Conservation (phyloP, 1,140 invertebrate genomes). For the Steinernema feltiae region DNA sequence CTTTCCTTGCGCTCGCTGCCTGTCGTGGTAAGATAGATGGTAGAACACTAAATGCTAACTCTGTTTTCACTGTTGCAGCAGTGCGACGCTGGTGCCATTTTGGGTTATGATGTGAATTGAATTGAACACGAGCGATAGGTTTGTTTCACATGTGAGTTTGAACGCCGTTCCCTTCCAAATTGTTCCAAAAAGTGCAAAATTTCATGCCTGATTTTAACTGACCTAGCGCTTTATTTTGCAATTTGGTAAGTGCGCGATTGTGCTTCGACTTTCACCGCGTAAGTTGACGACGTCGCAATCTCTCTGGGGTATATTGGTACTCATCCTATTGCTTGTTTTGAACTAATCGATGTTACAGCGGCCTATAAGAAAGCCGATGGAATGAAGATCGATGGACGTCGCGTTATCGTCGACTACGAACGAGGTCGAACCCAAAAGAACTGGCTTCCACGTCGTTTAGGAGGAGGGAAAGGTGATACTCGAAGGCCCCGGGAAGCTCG, state of each 20-base stretch:
- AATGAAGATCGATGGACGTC: constrained; percentile 97
- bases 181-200: not conserved
- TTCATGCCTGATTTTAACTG: not conserved
- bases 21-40: constrained; percentile 9
- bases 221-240: not conserved
- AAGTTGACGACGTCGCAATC: constrained; percentile 5
- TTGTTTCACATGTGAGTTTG: constrained; percentile 6
- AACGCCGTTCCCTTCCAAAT: not conserved
- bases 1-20: constrained; percentile 15
- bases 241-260: constrained; percentile 22
- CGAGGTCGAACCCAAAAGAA: constrained; percentile 88
- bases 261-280: not conserved
- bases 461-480: constrained; percentile 44
- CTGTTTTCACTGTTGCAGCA: constrained; percentile 23
- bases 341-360: constrained; percentile 65
- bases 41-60: constrained; percentile 5
- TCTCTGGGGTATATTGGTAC: not conserved
- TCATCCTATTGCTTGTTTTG: not conserved
- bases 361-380: constrained; percentile 99
- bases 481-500: constrained; percentile 43
- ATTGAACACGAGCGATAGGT: constrained; percentile 15
- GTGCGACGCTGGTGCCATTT: constrained; percentile 16
- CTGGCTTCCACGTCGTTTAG: constrained; percentile 77
- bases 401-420: constrained; percentile 97
- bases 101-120: constrained; percentile 1